Base-by-base conservation (phyloP, 2,888 invertebrate species). In the Malachius bipustulatus region DNA sequence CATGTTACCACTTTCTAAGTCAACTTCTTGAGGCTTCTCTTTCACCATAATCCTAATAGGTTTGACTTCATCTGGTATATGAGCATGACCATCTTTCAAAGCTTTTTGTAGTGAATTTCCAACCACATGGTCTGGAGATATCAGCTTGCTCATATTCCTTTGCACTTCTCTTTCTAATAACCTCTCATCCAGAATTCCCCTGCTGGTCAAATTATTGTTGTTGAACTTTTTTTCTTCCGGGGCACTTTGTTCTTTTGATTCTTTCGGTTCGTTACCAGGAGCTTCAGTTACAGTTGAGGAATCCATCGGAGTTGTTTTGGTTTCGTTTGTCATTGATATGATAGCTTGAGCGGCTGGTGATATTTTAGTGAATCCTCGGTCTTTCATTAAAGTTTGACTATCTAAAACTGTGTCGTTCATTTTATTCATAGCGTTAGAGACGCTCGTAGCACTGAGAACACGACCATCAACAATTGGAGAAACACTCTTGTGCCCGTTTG, bases 1-100 rank as follows among this genome's bases (percentile, higher is more conserved):
- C 10, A 62, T 52, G 39, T 64, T 64, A 3, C 63, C 63, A 48
- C 63, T 63, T 45, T 63, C 60, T 34, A 64, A 61, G 14, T 63
- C 63, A 28, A 52, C 48, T 35, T 60, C 55, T 9, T 51, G 52
- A 3, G 59, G 57, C 40, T 59, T 62, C 35, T 62, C 64, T 40
- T 56, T 56, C 14, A 64, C 64, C 10, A 51, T 54, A 19, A 64
- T 63, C 40, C 53, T 51, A 35, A 64, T 60, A 2, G 64, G 64
- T 45, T 59, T 55, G 3, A 62, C 61, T 46, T 63, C 62, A 3
- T 52, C 50, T 4, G 58, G 57, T 28, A 63, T 52, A 14, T 62
- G 51, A 11, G 59, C 57, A 29, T 60, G 59, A 28, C 47, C 51
- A 11, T 61, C 57, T 36, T 54, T 55, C 2, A 46, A 54, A 37